Conservation (phyloP, 2,797 vertebrate species). For the Onychomys leucogaster region DNA sequence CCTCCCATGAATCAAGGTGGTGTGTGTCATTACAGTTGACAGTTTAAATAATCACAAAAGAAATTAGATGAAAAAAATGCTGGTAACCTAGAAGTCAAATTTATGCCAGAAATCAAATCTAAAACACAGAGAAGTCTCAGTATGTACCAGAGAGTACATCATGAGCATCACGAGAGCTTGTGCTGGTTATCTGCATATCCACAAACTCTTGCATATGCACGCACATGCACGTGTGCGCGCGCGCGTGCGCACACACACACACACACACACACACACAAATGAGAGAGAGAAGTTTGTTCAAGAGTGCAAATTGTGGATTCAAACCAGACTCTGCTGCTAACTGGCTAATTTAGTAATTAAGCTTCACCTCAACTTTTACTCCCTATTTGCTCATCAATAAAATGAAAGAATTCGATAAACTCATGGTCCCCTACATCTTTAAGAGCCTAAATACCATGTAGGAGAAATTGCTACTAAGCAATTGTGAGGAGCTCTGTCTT, state of each 20-base stretch:
- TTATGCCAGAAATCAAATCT: slow-evolving; percentile 53
- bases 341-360: slow-evolving; percentile 1
- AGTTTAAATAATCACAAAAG: slow-evolving; percentile 47
- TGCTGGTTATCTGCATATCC: not conserved
- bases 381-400: slow-evolving; percentile 34
- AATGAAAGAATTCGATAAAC: slow-evolving; percentile 37
- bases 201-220: not conserved
- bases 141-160: not conserved
- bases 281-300: not conserved
- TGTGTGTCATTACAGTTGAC: slow-evolving; percentile 35
- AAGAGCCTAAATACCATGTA: slow-evolving; percentile 3
- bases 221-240: too few relatives aligned
- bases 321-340: slow-evolving; percentile 18
- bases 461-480: not conserved
- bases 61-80: slow-evolving; percentile 57
- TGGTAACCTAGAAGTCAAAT: slow-evolving; percentile 53
- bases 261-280: not conserved
- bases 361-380: slow-evolving; percentile 6
- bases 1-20: slow-evolving; percentile 32
- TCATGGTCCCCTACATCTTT: not conserved
- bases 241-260: too few relatives aligned
- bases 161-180: not conserved
- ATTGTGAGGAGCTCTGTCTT: not conserved
- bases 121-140: slow-evolving; percentile 29
- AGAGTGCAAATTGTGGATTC: not conserved